Conservation (phyloP, 2,113 vertebrate species). For the Ammodytes marinus region DNA sequence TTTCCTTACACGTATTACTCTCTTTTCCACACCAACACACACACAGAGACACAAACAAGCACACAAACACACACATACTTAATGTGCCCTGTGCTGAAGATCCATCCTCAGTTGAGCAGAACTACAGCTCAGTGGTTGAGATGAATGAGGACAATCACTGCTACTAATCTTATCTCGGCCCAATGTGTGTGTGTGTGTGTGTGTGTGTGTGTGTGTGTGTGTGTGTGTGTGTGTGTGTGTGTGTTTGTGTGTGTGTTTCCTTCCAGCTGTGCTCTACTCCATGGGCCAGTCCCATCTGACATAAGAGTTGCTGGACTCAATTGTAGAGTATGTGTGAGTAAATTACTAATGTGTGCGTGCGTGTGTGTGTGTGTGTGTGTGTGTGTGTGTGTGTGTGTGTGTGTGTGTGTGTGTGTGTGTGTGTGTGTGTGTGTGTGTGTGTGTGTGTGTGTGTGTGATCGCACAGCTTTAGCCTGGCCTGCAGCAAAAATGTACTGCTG, state of each 20-base stretch:
- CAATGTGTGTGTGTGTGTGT: slow-evolving; percentile 29
- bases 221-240: slow-evolving; percentile 33
- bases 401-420: background rate
- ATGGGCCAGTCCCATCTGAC: slow-evolving; percentile 21
- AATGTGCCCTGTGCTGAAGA: background rate
- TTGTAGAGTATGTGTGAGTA: slow-evolving; percentile 25
- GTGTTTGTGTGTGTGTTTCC: slow-evolving; percentile 28
- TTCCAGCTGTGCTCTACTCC: slow-evolving; percentile 37
- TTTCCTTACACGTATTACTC: slow-evolving; percentile 16
- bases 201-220: slow-evolving; percentile 18
- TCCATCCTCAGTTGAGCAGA: slow-evolving; percentile 2
- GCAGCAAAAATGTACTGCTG: background rate
- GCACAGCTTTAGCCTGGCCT: background rate
- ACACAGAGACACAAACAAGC: too few species aligned
- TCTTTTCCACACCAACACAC: background rate
- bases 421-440: background rate
- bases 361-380: background rate
- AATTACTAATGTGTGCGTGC: slow-evolving; percentile 3
- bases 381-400: too few species aligned
- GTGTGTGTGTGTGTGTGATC: background rate
- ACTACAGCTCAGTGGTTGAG: slow-evolving; percentile 36
- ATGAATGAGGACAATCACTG: slow-evolving; percentile 61
- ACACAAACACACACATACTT: background rate
- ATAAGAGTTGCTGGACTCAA: slow-evolving; percentile 48
- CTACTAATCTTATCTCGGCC: slow-evolving; percentile 52